Conservation (phyloP, 1,140 invertebrate genomes). For the Drosophila setifemur region DNA sequence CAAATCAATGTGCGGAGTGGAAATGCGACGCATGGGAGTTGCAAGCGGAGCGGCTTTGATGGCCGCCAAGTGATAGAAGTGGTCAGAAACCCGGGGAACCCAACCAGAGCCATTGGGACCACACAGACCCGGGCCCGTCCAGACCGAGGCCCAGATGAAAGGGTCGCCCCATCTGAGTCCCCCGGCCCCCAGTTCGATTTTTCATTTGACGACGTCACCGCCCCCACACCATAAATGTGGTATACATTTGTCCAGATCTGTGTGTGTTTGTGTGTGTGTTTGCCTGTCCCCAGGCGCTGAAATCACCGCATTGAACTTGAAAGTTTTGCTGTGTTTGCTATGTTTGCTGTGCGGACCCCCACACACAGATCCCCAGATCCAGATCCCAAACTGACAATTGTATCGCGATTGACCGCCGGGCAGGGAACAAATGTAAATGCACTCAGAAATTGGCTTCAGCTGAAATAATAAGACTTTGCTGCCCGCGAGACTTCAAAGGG, state of each 20-base stretch:
- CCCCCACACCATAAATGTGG: constrained; percentile 67
- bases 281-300: constrained; percentile 54
- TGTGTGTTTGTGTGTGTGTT: constrained; percentile 12
- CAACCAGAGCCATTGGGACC: constrained; percentile 34
- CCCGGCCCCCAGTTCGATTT: constrained; percentile 52
- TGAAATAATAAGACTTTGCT: constrained; percentile 35
- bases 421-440: constrained; percentile 43
- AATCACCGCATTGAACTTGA: constrained; percentile 73
- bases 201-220: constrained; percentile 73
- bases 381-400: constrained; percentile 64
- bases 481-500: constrained; percentile 7
- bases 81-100: constrained; percentile 20
- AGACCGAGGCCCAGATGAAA: constrained; percentile 30
- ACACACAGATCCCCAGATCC: constrained; percentile 32
- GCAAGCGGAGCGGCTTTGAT: constrained; percentile 56
- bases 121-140: constrained; percentile 23
- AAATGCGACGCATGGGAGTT: constrained; percentile 57
- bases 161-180: constrained; percentile 52
- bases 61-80: constrained; percentile 72
- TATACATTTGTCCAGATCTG: not conserved
- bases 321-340: constrained; percentile 35
- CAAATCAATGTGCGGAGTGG: constrained; percentile 60
- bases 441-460: constrained; percentile 36
- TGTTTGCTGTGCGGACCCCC: not conserved
- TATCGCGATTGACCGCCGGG: constrained; percentile 75